Base-by-base conservation (phyloP, 2,113 vertebrate species). In the Puffinus mauretanicus region DNA sequence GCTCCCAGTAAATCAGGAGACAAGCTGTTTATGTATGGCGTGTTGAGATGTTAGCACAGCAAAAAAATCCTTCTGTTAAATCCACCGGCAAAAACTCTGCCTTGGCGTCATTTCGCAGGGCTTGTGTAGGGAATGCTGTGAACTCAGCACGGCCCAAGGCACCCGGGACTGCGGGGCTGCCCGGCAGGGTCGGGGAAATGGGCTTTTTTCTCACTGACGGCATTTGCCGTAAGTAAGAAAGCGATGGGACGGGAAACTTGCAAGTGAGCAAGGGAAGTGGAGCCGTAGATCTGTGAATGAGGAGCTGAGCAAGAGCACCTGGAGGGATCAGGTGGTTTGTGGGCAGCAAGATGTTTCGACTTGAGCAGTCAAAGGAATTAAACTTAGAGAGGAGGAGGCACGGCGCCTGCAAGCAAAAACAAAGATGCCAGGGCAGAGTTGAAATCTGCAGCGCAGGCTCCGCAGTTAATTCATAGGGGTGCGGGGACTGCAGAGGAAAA, bases 201-300 rank as follows among this genome's bases (percentile, higher is more conserved):
- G 20, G 36, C 1, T 1, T 10, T 49, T 60, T 30, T 51, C 32
- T 71, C 67, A 3, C 12, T 0, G 0, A 0, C 9, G 8, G 20
- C 10, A 3, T 78, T 71, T 49, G 34, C n/a, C 3, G 0, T 6
- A 6, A 81, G 18, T 0, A 9, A 67, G 52, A 25, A 69, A 61
- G 70, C 2, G 7, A 52, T 6, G 51, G 94, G 93, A 77, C 1
- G 0, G 75, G 62, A 47, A 85, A 32, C 47, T 42, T 52, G 65
- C 12, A 14, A 58, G 49, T 1, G 76, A 82, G 69, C 38, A 7
- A 77, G 51, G 64, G 64, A 38, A 71, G n/a, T 0, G 3, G 86
- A 76, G 65, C 60, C 0, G 1, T 4, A 4, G n/a, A 5, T 12
- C 0, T 0, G 69, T 6, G 29, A 11, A 12, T 1, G 46, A 71